These are phyloP conservation scores for Phymanthus crucifer DNA, from an alignment of 92 coral and sea anemone genomes.

Conservation along the genomic window DNA sequence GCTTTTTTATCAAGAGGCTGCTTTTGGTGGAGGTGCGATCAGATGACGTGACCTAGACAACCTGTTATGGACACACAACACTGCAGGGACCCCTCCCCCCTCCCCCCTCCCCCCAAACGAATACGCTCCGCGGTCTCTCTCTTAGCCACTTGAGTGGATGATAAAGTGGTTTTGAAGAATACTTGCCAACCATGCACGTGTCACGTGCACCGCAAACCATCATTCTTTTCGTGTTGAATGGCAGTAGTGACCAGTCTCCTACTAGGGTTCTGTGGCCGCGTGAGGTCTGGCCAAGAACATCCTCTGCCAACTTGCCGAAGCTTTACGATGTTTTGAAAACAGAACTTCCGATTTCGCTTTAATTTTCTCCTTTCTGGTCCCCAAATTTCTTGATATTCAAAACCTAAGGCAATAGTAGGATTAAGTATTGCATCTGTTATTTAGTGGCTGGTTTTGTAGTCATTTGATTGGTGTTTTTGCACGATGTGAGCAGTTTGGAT, in stretches of 20 bases:
- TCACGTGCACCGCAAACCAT: background rate
- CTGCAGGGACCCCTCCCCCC: no score
- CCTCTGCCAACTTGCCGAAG: slow-evolving; percentile 14
- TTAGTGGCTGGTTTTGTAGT: background rate
- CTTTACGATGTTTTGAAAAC: slow-evolving; percentile 46
- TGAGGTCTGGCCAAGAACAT: slow-evolving; percentile 5
- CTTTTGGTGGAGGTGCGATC: no score
- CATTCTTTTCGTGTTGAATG: background rate
- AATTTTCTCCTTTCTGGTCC: slow-evolving; percentile 18
- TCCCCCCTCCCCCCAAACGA: no score
- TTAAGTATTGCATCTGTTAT: background rate
- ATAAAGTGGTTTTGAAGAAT: background rate
- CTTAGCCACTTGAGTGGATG: background rate
- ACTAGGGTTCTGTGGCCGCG: background rate
- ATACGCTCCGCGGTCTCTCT: no score
- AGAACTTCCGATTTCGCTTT: slow-evolving; percentile 54
- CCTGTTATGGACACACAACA: no score
- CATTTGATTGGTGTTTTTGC: background rate
- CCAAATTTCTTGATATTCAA: slow-evolving; percentile 4
- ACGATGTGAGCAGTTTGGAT: slow-evolving; percentile 16
- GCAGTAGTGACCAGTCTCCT: background rate
- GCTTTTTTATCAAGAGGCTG: no score
- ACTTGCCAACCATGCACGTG: background rate
- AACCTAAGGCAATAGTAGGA: slow-evolving; percentile 1
- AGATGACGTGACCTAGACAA: no score